Evolutionary conservation across 2,113 vertebrate genomes (phyloP).

Genomic region (Oophaga pumilio): DNA sequence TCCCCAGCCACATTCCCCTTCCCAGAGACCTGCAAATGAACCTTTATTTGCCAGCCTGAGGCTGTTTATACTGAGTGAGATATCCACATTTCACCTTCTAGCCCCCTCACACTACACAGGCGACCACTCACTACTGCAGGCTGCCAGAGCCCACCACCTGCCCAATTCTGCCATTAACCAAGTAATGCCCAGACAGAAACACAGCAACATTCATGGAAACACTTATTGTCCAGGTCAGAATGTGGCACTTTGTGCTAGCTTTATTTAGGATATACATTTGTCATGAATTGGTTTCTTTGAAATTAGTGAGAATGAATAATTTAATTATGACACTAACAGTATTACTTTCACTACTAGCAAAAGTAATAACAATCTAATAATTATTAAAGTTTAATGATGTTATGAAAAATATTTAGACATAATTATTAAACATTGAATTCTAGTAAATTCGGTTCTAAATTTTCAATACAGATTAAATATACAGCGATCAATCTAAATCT

Average conservation of each 20-base stretch:
- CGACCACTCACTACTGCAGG: conserved; percentile 49
- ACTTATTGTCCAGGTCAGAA: not conserved
- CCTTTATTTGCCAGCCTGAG: conserved; percentile 74
- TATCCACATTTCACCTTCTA: conserved; percentile 72
- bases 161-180: not conserved
- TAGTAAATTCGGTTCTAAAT: not conserved
- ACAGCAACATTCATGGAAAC: not conserved
- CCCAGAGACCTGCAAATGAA: conserved; percentile 84
- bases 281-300: not conserved
- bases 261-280: not conserved
- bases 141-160: not conserved
- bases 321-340: not conserved
- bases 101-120: conserved; percentile 64
- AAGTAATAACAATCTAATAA: not conserved
- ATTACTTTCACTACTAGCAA: not conserved
- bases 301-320: not conserved
- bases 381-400: not conserved
- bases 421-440: not conserved
- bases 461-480: too few relatives aligned
- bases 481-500: too few relatives aligned
- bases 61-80: conserved; percentile 77
- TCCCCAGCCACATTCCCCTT: conserved; percentile 68
- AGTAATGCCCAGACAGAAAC: not conserved
- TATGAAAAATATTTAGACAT: not conserved
- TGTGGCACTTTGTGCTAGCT: too few relatives aligned